Conservation (phyloP, 2,797 vertebrate genomes). For the Leuciscus waleckii region DNA sequence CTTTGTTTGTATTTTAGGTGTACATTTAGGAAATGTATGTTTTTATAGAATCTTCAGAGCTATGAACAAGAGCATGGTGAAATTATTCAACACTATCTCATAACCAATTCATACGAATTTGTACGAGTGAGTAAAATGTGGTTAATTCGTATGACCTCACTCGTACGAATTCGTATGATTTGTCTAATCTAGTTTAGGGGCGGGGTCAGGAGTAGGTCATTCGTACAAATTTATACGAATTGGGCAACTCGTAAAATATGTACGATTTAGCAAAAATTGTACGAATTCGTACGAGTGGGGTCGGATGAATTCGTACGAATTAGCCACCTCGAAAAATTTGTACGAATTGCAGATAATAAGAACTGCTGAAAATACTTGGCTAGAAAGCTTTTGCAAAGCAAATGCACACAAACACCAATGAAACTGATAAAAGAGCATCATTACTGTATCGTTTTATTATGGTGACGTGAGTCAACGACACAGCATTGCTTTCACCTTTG, state of each 20-base stretch:
- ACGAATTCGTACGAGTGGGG: no score
- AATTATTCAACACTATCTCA: not conserved
- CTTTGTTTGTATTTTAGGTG: not conserved
- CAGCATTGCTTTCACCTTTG: not conserved
- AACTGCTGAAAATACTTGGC: not conserved
- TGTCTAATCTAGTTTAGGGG: no score
- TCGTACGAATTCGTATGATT: no score
- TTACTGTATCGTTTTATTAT: not conserved
- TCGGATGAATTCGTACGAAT: no score
- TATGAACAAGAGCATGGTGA: not conserved
- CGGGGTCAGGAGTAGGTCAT: no score
- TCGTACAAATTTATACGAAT: no score
- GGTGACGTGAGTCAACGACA: not conserved
- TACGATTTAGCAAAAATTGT: no score
- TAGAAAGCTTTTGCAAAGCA: not conserved
- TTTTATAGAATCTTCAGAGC: not conserved
- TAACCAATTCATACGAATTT: no score
- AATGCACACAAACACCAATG: not conserved
- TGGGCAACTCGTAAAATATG: no score
- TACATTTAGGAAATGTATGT: not conserved
- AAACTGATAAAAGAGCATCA: constrained; percentile 19
- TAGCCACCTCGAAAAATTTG: no score
- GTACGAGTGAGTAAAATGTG: no score
- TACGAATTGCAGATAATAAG: not conserved
- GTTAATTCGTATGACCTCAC: no score